Base-by-base conservation (phyloP, 2,888 invertebrate species). In the Perizoma affinitatum region DNA sequence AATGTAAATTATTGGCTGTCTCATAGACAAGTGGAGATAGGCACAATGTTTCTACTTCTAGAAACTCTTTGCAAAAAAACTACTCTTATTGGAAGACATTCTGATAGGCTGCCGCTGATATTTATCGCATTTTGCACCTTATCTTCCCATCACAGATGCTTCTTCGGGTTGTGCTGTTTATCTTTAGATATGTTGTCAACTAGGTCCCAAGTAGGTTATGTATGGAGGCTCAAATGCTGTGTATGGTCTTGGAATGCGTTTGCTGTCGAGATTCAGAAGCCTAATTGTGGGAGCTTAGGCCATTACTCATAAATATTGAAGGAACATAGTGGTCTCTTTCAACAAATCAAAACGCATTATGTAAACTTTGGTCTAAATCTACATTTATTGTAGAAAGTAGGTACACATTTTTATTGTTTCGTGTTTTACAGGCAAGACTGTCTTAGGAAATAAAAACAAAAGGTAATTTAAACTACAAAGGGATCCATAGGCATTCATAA, bases 1-100 rank as follows among this genome's bases (percentile, higher is more conserved):
- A 60, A 63, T 63, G 63, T 63, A 59, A 63, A 63, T 53, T 56
- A 56, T 59, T 56, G 58, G 42, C 53, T 53, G 59, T 42, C 43
- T 49, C 36, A 44, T 46, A 58, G 46, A 57, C 45, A 54, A 58
- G 48, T 49, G 48, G 41, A 49, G 41, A 33, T 22, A 44, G 44
- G 7, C 11, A 58, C 11, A 48, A 36, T 53, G 52, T 46, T 52
- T 48, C 54, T 36, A n/a, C 9, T 61, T 56, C 50, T 54, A 54
- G 55, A 61, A 61, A 61, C 47, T 47, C 22, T 40, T 22, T 4
- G 47, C 43, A 40, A 41, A 58, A 63, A 55, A 45, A 10, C 11
- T 46, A 38, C 33, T 59, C 50, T 50, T 49, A 40, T 52, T 54
- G 55, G 54, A 52, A 46, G 40, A 9, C 58, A 54, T 62, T 58